Evolutionary conservation across 2,113 vertebrate species (phyloP).

Genomic region (Pedetes capensis): DNA sequence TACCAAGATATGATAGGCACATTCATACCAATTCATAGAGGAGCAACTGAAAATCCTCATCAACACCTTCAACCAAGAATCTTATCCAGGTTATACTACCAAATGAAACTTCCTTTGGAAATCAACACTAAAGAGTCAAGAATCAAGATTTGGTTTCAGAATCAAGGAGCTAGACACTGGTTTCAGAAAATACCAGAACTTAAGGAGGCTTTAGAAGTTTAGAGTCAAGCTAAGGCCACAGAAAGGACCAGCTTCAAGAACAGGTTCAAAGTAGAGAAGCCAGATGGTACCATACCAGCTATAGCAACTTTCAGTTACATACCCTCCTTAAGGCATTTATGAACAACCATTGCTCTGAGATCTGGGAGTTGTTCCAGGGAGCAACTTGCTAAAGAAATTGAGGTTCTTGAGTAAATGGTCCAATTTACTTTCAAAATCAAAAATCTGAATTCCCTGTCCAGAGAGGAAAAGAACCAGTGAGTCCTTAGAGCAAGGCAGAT

Average conservation of each 20-base stretch:
- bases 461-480: background rate
- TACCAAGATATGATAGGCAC: background rate
- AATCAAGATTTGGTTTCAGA: slow-evolving; percentile 52
- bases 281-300: background rate
- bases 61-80: background rate
- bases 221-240: background rate
- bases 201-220: background rate
- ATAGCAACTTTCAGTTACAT: background rate
- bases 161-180: slow-evolving; percentile 6
- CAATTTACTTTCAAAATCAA: slow-evolving; percentile 38
- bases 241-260: too few species aligned
- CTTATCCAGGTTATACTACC: background rate
- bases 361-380: background rate
- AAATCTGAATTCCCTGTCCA: background rate
- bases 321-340: too few species aligned
- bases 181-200: background rate
- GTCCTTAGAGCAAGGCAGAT: background rate
- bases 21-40: background rate
- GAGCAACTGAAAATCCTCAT: background rate
- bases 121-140: background rate
- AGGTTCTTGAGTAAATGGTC: background rate
- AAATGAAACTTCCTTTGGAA: background rate
- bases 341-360: too few species aligned
- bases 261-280: background rate
- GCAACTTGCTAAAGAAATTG: background rate